phyloP scores from a whole-genome alignment of 2,113 vertebrate genomes.

The Nibea albiflora region DNA sequence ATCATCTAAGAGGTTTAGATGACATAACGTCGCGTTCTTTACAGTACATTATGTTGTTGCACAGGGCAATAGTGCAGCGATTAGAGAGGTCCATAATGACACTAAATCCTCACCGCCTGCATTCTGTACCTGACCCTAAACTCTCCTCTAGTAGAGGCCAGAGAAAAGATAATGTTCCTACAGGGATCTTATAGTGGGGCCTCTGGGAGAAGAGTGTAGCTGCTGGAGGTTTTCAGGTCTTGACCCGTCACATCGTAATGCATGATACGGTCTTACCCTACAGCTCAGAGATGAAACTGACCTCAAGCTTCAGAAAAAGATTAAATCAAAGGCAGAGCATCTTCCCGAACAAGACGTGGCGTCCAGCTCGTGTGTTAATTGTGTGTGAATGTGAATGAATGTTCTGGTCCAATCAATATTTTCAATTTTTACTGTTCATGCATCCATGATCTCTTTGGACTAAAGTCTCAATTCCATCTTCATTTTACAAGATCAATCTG shows the following conservation, averaged over 20 bases:
- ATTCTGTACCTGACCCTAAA: neutral
- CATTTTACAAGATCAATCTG: neutral
- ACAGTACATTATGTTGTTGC: neutral
- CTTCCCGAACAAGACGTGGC: neutral
- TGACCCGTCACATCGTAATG: neutral
- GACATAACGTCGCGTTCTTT: neutral
- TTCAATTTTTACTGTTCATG: neutral
- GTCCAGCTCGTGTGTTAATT: neutral
- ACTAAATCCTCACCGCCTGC: neutral
- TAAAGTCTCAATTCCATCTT: neutral
- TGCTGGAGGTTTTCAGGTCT: neutral
- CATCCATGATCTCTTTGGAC: neutral
- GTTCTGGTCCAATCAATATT: neutral
- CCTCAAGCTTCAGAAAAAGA: conserved; percentile 36
- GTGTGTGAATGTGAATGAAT: neutral
- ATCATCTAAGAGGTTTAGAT: neutral
- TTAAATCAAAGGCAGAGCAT: conserved; percentile 41
- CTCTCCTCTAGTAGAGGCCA: no score
- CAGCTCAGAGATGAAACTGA: conserved; percentile 45
- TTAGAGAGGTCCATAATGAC: neutral
- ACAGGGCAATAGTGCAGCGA: neutral
- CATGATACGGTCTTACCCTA: conserved; percentile 17
- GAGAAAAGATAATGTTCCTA: neutral
- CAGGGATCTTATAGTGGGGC: neutral
- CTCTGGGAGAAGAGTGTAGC: neutral